Conservation (phyloP, 2,888 invertebrate species). For the Halocaridina rubra region DNA sequence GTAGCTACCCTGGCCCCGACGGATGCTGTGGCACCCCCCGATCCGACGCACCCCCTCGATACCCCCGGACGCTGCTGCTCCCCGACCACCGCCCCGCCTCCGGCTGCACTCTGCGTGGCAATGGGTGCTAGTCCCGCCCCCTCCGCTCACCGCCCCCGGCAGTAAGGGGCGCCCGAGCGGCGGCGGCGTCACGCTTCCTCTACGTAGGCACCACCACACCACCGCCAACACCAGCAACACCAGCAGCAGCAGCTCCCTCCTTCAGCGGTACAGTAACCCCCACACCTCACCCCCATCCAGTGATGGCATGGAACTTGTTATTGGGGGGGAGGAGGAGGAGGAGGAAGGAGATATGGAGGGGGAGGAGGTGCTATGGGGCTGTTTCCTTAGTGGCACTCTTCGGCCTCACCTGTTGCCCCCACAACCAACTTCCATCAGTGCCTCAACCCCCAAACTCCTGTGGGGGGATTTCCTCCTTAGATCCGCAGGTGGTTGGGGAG, state of each 20-base stretch:
- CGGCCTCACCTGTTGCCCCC: too few species aligned
- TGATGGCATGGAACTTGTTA: not conserved
- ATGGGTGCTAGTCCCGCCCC: constrained; percentile 41
- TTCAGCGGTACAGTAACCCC: constrained; percentile 23
- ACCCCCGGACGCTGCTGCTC: not conserved
- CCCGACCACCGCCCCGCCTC: constrained; percentile 40
- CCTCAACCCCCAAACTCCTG: too few species aligned
- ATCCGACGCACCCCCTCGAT: not conserved
- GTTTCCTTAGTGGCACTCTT: too few species aligned
- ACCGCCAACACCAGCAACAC: constrained; percentile 2
- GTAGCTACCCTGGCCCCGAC: too few species aligned
- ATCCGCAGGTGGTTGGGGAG: too few species aligned
- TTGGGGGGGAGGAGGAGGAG: not conserved
- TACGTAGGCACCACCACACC: constrained; percentile 22
- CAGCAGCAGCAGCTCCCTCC: constrained; percentile 17
- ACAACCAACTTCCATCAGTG: too few species aligned
- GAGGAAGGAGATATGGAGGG: not conserved
- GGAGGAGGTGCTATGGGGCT: not conserved
- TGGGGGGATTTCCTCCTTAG: too few species aligned
- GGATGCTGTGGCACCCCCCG: constrained; percentile 21
- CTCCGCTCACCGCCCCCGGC: not conserved
- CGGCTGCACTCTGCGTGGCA: constrained; percentile 50
- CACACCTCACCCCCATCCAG: constrained; percentile 29
- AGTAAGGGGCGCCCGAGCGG: constrained; percentile 7
- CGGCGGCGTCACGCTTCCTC: constrained; percentile 17